Base-by-base conservation (phyloP, 2,888 invertebrate genomes). In the Mechanitis mazaeus region DNA sequence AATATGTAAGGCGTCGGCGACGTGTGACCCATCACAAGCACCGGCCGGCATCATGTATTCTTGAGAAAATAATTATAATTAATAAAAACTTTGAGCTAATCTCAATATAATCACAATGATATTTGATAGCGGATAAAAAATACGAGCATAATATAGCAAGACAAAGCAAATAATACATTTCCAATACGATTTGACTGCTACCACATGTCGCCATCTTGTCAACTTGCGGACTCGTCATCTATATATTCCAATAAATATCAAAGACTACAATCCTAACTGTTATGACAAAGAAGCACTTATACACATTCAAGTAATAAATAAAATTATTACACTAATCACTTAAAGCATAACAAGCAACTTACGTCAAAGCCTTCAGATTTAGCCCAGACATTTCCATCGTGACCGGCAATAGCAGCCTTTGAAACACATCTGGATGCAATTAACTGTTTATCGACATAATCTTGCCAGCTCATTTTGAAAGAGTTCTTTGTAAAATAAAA, bases 381-480 rank as follows among this genome's bases (percentile, higher is more conserved):
- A 79, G 97, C 97, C 97, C 97, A 97, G 86, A 97, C 93, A 92
- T 96, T 96, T 86, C 97, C 97, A 90, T 97, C 97, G 92, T 96
- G 96, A 90, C 97, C 97, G 85, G 96, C 96, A 91, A 97, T 97
- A 85, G 96, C 96, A 81, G 97, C 97, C 93, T 96, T 96, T 91
- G 95, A 95, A 83, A 97, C 96, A 94, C 96, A 97, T 91, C 95
- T 94, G 90, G 97, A 96, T 87, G 96, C 96, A 92, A 97, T 93
- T 92, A 97, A 94, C 93, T 97, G 97, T 93, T 96, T 97, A 93
- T 97, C 97, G 91, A 97, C 96, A 93, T 97, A 97, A 95, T 97
- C 97, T 95, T 97, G 97, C 97, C 97, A 97, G 95, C 96, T 97
- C 97, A 97, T 97, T 91, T 91, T 94, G 91, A 87, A 77, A 80